Percentiles rank a stretch among this genome's conserved stretches.
phyloP scores from a whole-genome alignment of 2,888 invertebrate genomes.

The Orchestes rusci region DNA sequence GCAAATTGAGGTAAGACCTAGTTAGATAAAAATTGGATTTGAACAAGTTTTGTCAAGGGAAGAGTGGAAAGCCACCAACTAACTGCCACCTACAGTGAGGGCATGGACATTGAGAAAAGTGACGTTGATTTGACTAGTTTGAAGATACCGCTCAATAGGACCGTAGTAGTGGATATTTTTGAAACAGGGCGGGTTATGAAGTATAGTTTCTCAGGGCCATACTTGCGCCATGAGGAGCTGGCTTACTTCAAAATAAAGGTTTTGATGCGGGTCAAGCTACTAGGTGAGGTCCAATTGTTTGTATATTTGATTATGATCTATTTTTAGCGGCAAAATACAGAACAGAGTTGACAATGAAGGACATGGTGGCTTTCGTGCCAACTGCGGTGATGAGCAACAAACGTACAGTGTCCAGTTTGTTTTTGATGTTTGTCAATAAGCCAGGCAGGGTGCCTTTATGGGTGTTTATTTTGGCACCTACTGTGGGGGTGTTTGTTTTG shows the following conservation, averaged over 20 bases:
- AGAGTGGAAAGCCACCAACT: slow-evolving; percentile 9
- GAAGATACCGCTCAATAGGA: too few relatives aligned
- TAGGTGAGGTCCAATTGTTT: slow-evolving; percentile 9
- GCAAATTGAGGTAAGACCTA: slow-evolving; percentile 9
- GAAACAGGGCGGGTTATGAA: slow-evolving; percentile 1
- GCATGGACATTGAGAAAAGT: too few relatives aligned
- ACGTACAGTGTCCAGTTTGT: slow-evolving; percentile 13
- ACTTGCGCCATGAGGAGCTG: slow-evolving; percentile 8
- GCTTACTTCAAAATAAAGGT: slow-evolving; percentile 8
- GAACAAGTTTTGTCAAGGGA: slow-evolving; percentile 6
- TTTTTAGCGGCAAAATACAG: slow-evolving; percentile 23
- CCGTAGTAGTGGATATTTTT: too few relatives aligned
- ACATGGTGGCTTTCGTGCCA: slow-evolving; percentile 22
- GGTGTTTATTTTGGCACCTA: slow-evolving; percentile 25
- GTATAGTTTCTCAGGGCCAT: slow-evolving; percentile 9
- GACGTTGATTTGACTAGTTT: too few relatives aligned
- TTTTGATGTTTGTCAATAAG: slow-evolving; percentile 23
- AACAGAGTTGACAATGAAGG: slow-evolving; percentile 19
- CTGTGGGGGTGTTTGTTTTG: slow-evolving; percentile 25
- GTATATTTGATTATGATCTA: slow-evolving; percentile 3
- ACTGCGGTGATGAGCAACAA: slow-evolving; percentile 22
- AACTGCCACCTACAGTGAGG: too few relatives aligned
- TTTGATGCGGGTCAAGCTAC: slow-evolving; percentile 3
- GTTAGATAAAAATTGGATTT: background rate
- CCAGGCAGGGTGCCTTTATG: slow-evolving; percentile 24